phyloP scores from a whole-genome alignment of 2,888 invertebrate genomes.

The Hedychridium roseum region DNA sequence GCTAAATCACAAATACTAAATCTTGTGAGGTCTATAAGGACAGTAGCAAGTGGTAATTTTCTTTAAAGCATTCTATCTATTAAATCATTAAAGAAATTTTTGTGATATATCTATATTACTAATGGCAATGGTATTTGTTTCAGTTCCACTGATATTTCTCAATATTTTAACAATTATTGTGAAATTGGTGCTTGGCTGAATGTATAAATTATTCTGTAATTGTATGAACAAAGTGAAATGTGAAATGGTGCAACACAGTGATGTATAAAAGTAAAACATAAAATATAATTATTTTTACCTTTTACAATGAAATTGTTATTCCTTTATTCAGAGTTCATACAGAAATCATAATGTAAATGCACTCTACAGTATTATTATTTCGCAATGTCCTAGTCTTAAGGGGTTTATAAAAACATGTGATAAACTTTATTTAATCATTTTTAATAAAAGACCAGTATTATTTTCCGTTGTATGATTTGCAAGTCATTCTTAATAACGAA shows the following conservation, averaged over 20 bases:
- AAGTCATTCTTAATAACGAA: too few relatives aligned
- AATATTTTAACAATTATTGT: constrained; percentile 87
- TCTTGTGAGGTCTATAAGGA: constrained; percentile 91
- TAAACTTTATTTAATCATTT: too few relatives aligned
- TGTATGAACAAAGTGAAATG: constrained; percentile 19
- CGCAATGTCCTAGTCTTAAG: too few relatives aligned
- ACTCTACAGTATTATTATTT: too few relatives aligned
- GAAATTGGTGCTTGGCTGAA: constrained; percentile 86
- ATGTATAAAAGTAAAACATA: constrained; percentile 21
- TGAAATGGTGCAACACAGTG: constrained; percentile 14
- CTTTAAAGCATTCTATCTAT: constrained; percentile 1
- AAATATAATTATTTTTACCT: constrained; percentile 28
- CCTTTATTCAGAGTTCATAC: too few relatives aligned
- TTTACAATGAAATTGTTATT: constrained; percentile 6
- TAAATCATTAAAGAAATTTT: not conserved
- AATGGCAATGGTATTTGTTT: constrained; percentile 67
- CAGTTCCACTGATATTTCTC: constrained; percentile 94
- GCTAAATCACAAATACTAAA: constrained; percentile 90
- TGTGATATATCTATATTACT: constrained; percentile 8
- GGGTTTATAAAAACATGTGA: too few relatives aligned
- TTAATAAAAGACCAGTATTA: too few relatives aligned
- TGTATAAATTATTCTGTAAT: constrained; percentile 15
- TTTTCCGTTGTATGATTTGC: too few relatives aligned
- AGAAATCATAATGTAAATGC: too few relatives aligned
- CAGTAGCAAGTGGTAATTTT: constrained; percentile 94